Evolutionary conservation across 2,888 invertebrate species (phyloP), one percentile per base, ranked within the genome.

Genomic region (Drosophila algonquin): DNA sequence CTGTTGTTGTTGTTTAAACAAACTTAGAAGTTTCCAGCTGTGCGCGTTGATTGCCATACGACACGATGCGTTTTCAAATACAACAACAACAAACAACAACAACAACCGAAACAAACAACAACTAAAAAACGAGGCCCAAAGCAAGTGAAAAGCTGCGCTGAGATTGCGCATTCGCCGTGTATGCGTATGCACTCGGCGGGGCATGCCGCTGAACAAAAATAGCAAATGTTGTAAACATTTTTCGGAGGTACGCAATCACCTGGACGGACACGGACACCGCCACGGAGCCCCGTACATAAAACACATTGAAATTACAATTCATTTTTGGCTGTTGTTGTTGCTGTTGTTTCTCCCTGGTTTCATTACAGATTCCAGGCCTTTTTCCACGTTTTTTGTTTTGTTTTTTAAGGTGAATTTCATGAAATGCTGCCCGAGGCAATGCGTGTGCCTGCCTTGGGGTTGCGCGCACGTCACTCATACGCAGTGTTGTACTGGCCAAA

Each of bases 21-120:
- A 85, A 80, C 73, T 65, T 69, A 80, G 86, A 79, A 86, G 83
- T 44, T 76, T 82, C 88, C 86, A 80, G 89, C 86, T 86, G 85
- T 76, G 89, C 65, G 67, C 86, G 86, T 73, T 86, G 89, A 89
- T 87, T 86, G 88, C 81, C 83, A 71, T 70, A 77, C 81, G 86
- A 87, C 83, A 85, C 73, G 88, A 86, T 86, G 85, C 88, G 76
- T 86, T 85, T 84, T 89, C 80, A 81, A 84, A 84, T 80, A 82
- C 63, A 76, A 45, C 59, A 60, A 27, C 40, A 40, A 44, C 56
- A 18, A 40, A 44, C 56, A 18, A 18, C 10, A 73, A 63, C 59
- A 60, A 32, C 40, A 40, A 44, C 56, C 24, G 47, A 46, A 16
- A 10, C 12, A 46, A 46, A 46, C 60, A 51, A 16, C 18, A 18